Evolutionary conservation across 2,888 invertebrate genomes (phyloP).

Genomic region (Panzeria rudis): DNA sequence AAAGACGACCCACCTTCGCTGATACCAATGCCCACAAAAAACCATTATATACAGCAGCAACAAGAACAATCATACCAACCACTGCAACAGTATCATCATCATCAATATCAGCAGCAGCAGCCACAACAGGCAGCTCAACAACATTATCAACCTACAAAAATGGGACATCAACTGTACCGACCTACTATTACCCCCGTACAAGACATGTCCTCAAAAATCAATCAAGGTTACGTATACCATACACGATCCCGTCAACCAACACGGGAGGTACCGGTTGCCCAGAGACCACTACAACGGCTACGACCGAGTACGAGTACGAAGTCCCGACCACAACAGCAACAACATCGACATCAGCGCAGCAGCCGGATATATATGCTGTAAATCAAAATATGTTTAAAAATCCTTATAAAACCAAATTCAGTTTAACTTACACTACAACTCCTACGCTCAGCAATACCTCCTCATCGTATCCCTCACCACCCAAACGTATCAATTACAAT

Average conservation of each 20-base stretch:
- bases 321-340: conserved; percentile 70
- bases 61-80: conserved; percentile 53
- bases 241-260: conserved; percentile 61
- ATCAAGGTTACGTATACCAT: conserved; percentile 63
- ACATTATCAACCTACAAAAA: conserved; percentile 36
- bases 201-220: conserved; percentile 65
- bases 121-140: conserved; percentile 56
- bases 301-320: conserved; percentile 34
- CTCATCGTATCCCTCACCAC: conserved; percentile 46
- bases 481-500: conserved; percentile 89
- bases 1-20: conserved; percentile 72
- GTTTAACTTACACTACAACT: conserved; percentile 50
- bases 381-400: conserved; percentile 58
- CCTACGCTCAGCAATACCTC: conserved; percentile 40
- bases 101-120: conserved; percentile 57
- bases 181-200: conserved; percentile 66
- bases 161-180: conserved; percentile 59
- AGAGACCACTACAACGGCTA: conserved; percentile 64
- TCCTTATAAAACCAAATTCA: conserved; percentile 63
- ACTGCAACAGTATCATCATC: conserved; percentile 40
- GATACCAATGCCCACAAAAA: conserved; percentile 76
- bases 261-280: conserved; percentile 46
- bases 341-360: conserved; percentile 68
- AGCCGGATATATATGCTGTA: conserved; percentile 88
- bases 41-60: conserved; percentile 69